Conservation (phyloP, 1,140 invertebrate species). For the Zaprionus ornatus region DNA sequence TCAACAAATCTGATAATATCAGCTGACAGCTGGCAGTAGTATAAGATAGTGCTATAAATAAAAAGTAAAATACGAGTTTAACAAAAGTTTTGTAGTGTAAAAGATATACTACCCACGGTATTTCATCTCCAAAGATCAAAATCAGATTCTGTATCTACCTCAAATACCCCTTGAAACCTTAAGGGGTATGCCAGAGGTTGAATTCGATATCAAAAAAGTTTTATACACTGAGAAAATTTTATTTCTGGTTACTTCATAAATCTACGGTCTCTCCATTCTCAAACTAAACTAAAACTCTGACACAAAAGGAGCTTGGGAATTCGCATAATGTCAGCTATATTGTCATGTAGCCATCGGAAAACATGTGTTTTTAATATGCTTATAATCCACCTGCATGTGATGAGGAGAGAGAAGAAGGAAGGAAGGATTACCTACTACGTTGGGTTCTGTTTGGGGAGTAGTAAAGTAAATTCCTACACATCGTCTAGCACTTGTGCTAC, state of each 20-base stretch:
- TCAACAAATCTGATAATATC: too few relatives aligned
- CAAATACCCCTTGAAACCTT: neutral
- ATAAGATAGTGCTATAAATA: too few relatives aligned
- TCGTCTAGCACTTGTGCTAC: neutral
- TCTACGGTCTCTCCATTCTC: neutral
- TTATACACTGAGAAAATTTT: neutral
- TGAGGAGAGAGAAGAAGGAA: neutral
- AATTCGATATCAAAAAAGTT: neutral
- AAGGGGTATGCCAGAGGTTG: too few relatives aligned
- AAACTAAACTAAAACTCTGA: neutral
- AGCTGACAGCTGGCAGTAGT: too few relatives aligned
- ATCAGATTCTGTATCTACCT: neutral
- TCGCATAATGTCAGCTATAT: neutral
- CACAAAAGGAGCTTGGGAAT: neutral
- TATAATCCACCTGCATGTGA: constrained; percentile 3
- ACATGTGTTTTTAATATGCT: constrained; percentile 5
- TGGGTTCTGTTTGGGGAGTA: neutral
- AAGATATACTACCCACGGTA: too few relatives aligned
- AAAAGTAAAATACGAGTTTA: neutral
- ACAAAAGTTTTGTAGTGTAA: neutral
- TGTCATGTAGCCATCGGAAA: neutral
- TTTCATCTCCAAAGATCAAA: neutral
- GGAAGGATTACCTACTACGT: neutral
- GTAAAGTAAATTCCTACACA: constrained; percentile 7
- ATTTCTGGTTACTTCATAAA: neutral